Base-by-base conservation (phyloP, 1,140 invertebrate species). In the Dinoponera quadriceps region DNA sequence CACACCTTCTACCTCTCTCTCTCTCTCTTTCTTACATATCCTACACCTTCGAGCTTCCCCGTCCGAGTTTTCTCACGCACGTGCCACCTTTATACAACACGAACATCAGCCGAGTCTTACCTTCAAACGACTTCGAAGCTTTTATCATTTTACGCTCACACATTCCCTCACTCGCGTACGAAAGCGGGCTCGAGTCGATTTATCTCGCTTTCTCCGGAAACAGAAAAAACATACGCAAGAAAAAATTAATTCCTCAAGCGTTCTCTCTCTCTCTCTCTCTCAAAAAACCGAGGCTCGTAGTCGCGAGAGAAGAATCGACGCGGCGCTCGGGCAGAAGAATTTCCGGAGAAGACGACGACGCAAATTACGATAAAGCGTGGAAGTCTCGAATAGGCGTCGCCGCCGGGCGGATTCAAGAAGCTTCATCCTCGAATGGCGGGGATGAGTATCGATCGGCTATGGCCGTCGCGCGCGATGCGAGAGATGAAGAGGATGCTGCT, bases 401-500 rank as follows among this genome's bases (percentile, higher is more conserved):
- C 33, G 33, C 33, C 38, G 29, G 7, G 18, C 60, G 54, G 9
- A 7, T 78, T 48, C 63, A 29, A 38, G 60, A 22, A 68, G 51
- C 18, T n/a, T n/a, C 4, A 4, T 20, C 13, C 29, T 29, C 44
- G 22, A 48, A 27, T 63, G 22, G 44, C 16, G 13, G 18, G 33
- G 22, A 49, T 14, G 69, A 72, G n/a, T 72, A 71, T 81, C n/a
- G 33, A 72, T 81, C 38, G 75, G 33, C 29, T 68, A 9, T 44
- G 27, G 22, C 22, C 14, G 38, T 33, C 49, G 33, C 49, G 18
- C 18, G 16, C 49, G 54, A 77, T 33, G 44, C 54, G 54, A 59
- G 33, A 44, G 48, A 82, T 18, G 49, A 66, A 81, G 55, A 73
- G n/a, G 60, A 81, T 49, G 38, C 38, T 44, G 38, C 38, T 44